phyloP scores from a whole-genome alignment of 2,888 invertebrate species.

The Polia nebulosa region DNA sequence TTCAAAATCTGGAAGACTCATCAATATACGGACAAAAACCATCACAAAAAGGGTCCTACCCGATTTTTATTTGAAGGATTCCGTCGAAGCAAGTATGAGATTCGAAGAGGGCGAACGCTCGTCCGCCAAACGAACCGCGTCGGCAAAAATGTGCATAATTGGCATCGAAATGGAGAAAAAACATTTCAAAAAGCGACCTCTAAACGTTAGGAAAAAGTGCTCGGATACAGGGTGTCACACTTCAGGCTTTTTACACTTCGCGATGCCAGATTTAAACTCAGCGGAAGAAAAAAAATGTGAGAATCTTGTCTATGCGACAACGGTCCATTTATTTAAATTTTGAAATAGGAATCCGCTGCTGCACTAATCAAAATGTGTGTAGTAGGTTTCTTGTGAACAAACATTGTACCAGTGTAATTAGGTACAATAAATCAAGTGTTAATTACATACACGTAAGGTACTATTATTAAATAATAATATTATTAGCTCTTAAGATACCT shows the following conservation, averaged over 20 bases:
- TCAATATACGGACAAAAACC: slow-evolving; percentile 88
- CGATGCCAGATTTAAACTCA: background rate
- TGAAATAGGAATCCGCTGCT: background rate
- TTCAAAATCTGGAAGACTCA: slow-evolving; percentile 85
- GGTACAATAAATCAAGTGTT: background rate
- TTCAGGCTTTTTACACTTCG: slow-evolving; percentile 9
- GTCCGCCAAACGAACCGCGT: slow-evolving; percentile 86
- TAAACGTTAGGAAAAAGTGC: slow-evolving; percentile 90
- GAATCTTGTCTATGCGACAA: background rate
- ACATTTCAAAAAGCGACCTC: slow-evolving; percentile 89
- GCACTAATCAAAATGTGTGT: background rate
- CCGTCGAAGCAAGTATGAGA: slow-evolving; percentile 85
- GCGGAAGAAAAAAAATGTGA: background rate
- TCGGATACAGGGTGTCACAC: slow-evolving; percentile 81
- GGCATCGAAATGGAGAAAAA: slow-evolving; percentile 86
- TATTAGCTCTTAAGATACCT: too few species aligned
- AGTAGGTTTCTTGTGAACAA: background rate
- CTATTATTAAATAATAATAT: too few species aligned
- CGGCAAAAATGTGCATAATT: slow-evolving; percentile 91
- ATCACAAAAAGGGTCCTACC: slow-evolving; percentile 82
- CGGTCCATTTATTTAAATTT: slow-evolving; percentile 13
- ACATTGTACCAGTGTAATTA: background rate
- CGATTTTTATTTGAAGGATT: slow-evolving; percentile 90
- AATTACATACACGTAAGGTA: background rate
- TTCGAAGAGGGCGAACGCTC: slow-evolving; percentile 70